Percentiles rank a stretch among this genome's conserved stretches.
phyloP scores from a whole-genome alignment of 2,113 vertebrate species.

The Corythornis madagascariensis region DNA sequence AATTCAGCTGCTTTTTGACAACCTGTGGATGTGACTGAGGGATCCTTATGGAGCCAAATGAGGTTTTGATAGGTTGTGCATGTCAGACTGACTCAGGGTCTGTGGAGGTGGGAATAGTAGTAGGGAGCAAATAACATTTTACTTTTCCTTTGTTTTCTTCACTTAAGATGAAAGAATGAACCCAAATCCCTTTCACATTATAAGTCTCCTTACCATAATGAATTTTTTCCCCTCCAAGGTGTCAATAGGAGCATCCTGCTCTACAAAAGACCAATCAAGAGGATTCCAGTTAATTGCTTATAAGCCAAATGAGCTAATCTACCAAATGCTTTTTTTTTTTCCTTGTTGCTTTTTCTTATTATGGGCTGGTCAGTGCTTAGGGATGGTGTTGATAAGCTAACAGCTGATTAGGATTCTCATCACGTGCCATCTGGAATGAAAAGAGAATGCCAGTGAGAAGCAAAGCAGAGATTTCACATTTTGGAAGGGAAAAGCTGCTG shows the following conservation, averaged over 20 bases:
- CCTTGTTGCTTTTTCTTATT: neutral
- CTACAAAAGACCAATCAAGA: neutral
- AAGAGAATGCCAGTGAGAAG: neutral
- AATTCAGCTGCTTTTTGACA: neutral
- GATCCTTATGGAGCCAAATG: neutral
- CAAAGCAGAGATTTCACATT: neutral
- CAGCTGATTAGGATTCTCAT: neutral
- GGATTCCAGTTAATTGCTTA: neutral
- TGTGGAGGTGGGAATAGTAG: neutral
- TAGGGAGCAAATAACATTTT: neutral
- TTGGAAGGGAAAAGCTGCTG: neutral
- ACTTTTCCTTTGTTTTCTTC: neutral
- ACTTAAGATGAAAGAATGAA: neutral
- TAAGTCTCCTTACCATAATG: neutral
- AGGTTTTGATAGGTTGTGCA: neutral
- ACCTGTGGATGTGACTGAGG: neutral
- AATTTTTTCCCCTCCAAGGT: neutral
- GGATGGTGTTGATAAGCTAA: neutral
- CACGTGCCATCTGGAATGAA: neutral
- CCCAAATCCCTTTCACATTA: neutral
- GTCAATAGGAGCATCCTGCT: neutral
- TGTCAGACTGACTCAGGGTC: conserved; percentile 16
- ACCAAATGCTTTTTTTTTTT: neutral
- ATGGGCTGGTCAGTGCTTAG: neutral
- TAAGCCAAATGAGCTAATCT: neutral